phyloP scores from a whole-genome alignment of 2,113 vertebrate species.

The Alligator sinensis region DNA sequence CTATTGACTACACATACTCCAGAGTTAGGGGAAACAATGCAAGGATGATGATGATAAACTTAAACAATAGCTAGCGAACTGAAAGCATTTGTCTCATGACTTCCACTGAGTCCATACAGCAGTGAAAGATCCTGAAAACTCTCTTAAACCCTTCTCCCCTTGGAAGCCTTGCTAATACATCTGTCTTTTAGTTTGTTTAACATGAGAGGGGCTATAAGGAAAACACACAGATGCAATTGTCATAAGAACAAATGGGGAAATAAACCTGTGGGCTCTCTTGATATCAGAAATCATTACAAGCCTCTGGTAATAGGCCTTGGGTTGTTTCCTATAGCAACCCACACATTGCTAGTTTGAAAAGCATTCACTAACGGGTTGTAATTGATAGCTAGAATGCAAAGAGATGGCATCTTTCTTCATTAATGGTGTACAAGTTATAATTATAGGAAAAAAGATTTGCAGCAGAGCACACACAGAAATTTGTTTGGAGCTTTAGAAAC shows the following conservation, averaged over 20 bases:
- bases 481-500: neutral
- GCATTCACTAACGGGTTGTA: neutral
- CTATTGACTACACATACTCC: neutral
- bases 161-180: neutral
- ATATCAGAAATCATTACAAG: slow-evolving; percentile 59
- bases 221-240: neutral
- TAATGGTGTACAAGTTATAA: slow-evolving; percentile 10
- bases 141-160: neutral
- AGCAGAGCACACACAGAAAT: neutral
- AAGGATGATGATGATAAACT: neutral
- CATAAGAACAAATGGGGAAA: neutral
- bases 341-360: slow-evolving; percentile 1
- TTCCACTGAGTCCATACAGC: neutral
- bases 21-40: neutral
- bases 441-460: neutral
- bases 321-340: slow-evolving; percentile 47
- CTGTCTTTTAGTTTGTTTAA: neutral
- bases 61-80: neutral
- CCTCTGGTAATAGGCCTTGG: slow-evolving; percentile 31
- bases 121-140: neutral
- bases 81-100: neutral
- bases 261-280: neutral
- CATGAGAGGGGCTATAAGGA: neutral
- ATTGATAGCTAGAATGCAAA: slow-evolving; percentile 6
- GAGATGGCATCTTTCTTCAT: neutral